A percentile compares a stretch with the other conserved stretches of the same genome.
Conservation (phyloP, 2,113 vertebrate species). For the Epinephelus lanceolatus region DNA sequence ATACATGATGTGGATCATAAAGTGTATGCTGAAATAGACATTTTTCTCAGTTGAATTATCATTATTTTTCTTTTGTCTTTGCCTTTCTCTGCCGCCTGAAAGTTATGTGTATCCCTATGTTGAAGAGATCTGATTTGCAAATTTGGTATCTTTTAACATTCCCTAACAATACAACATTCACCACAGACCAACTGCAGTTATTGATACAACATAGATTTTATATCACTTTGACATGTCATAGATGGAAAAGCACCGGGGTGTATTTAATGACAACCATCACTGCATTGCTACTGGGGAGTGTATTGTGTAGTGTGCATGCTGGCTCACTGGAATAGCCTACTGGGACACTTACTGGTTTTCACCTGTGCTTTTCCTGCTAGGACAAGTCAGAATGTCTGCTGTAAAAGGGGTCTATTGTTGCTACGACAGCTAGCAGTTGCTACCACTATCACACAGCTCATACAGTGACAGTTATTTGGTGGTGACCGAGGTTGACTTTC, state of each 20-base stretch:
- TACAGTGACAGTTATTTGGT: background rate
- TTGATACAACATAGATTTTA: no score
- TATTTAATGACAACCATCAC: no score
- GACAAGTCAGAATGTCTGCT: no score
- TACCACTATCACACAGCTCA: background rate
- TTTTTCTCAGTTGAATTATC: constrained; percentile 68
- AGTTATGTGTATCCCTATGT: constrained; percentile 1
- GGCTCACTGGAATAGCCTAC: no score
- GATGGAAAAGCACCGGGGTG: no score
- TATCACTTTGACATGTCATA: no score
- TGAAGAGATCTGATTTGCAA: constrained; percentile 22
- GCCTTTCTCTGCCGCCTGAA: constrained; percentile 30
- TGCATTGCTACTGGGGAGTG: no score
- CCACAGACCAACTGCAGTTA: background rate
- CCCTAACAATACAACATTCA: background rate
- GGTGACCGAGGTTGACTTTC: background rate
- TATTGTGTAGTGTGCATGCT: no score
- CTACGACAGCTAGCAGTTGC: background rate
- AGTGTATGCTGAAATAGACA: constrained; percentile 69
- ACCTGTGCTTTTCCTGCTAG: no score
- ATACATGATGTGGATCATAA: constrained; percentile 69
- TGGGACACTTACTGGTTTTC: no score
- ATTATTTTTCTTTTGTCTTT: constrained; percentile 59
- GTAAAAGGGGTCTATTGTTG: background rate
- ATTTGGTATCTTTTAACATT: constrained; percentile 16